A percentile compares a stretch with the other conserved stretches of the same genome.
phyloP scores from a whole-genome alignment of 2,888 invertebrate genomes.

The Lepidochitona cinerea region DNA sequence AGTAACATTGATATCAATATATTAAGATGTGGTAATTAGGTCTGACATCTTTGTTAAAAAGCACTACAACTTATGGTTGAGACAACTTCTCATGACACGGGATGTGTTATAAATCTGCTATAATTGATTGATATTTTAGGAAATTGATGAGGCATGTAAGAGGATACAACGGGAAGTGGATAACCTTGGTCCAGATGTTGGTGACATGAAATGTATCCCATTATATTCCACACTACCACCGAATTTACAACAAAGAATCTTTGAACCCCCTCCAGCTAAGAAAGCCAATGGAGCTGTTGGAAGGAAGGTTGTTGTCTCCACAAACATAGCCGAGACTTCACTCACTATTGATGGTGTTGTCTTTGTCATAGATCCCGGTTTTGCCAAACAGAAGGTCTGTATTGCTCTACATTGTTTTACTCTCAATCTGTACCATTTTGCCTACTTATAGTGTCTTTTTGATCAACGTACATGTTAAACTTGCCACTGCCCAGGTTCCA shows the following conservation, averaged over 20 bases:
- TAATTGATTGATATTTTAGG: conserved; percentile 71
- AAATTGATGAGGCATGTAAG: conserved; percentile 99
- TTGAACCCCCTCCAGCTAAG: conserved; percentile 95
- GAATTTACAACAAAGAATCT: conserved; percentile 96
- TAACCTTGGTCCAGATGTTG: conserved; percentile 95
- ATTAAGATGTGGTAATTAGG: no score
- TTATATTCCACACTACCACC: conserved; percentile 98
- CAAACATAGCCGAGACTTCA: conserved; percentile 99
- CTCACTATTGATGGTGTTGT: conserved; percentile 99
- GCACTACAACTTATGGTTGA: no score
- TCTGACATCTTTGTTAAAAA: no score
- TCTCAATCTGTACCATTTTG: no score
- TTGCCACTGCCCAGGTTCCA: no score
- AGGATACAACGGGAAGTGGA: conserved; percentile 96
- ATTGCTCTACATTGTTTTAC: no score
- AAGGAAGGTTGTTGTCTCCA: conserved; percentile 95
- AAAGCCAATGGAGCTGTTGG: conserved; percentile 91
- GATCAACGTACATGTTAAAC: no score
- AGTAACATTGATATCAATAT: not conserved
- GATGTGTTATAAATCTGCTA: no score
- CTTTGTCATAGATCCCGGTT: conserved; percentile 99
- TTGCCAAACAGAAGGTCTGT: conserved; percentile 98
- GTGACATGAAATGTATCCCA: conserved; percentile 98
- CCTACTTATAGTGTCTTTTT: no score
- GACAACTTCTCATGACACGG: no score